These are phyloP conservation scores for Danio choprae DNA, from an alignment of 2,797 vertebrate species.

Conservation along the genomic window DNA sequence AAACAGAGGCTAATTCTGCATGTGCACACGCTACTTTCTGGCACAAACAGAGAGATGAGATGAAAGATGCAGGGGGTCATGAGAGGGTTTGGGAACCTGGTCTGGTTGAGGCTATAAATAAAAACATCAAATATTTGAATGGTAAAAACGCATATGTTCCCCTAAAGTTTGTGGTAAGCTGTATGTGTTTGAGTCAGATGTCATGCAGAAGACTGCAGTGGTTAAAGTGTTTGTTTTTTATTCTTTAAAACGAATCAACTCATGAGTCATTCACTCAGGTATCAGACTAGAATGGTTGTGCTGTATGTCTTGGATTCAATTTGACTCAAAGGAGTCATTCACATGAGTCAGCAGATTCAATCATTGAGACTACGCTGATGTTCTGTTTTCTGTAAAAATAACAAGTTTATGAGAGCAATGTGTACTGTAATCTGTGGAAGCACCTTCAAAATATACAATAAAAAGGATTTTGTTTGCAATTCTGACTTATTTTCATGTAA, in stretches of 20 bases:
- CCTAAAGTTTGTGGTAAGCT: background rate
- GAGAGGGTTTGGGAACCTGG: background rate
- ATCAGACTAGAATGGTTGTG: background rate
- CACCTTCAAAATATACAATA: too few relatives aligned
- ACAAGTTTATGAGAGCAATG: too few relatives aligned
- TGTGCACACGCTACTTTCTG: background rate
- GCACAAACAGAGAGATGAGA: slow-evolving; percentile 16
- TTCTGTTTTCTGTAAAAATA: too few relatives aligned
- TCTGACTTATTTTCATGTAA: too few relatives aligned
- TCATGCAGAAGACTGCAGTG: background rate
- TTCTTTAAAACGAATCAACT: background rate
- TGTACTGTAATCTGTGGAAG: too few relatives aligned
- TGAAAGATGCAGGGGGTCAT: background rate
- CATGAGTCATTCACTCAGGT: background rate
- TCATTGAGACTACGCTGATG: too few relatives aligned
- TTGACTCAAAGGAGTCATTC: background rate
- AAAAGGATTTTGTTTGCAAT: too few relatives aligned
- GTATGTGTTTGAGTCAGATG: background rate
- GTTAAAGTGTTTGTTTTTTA: background rate
- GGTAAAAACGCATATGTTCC: background rate
- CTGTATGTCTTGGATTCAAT: background rate
- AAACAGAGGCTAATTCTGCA: slow-evolving; percentile 70
- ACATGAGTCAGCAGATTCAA: too few relatives aligned
- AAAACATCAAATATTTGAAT: background rate
- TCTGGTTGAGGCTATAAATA: too few relatives aligned